Evolutionary conservation across 2,797 vertebrate genomes (phyloP).

Genomic region (Monodelphis domestica): DNA sequence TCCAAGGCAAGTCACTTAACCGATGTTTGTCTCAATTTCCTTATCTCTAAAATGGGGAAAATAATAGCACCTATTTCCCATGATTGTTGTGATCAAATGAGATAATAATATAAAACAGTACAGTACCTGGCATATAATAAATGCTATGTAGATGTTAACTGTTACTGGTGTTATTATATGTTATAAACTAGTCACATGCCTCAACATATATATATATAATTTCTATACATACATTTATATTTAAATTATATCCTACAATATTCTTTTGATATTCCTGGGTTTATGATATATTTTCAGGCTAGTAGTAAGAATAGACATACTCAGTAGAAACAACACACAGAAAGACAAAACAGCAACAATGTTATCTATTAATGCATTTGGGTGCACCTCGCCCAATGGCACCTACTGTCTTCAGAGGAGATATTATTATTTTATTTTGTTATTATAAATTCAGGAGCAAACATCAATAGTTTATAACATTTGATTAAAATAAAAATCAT

Average conservation of each 20-base stretch:
- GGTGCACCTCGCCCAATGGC: not conserved
- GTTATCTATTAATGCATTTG: constrained; percentile 56
- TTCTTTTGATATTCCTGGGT: not conserved
- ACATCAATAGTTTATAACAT: constrained; percentile 72
- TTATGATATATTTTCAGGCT: constrained; percentile 30
- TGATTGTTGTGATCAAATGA: not conserved
- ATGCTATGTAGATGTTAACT: not conserved
- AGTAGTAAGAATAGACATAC: constrained; percentile 31
- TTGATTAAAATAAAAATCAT: constrained; percentile 73
- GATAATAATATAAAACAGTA: not conserved
- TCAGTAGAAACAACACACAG: constrained; percentile 1
- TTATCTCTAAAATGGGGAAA: not conserved
- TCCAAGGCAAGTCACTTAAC: not conserved
- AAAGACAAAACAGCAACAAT: constrained; percentile 17
- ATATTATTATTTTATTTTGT: constrained; percentile 64
- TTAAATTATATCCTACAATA: not conserved
- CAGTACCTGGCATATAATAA: not conserved
- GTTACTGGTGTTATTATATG: not conserved
- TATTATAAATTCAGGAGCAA: constrained; percentile 71
- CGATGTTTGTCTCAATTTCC: not conserved
- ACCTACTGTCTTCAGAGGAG: constrained; percentile 28
- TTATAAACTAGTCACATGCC: not conserved
- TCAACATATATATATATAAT: too few relatives aligned
- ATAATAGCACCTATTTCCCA: not conserved
- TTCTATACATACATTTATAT: too few relatives aligned